phyloP scores from a whole-genome alignment of 2,888 invertebrate species.

The Sarcophaga variegata region DNA sequence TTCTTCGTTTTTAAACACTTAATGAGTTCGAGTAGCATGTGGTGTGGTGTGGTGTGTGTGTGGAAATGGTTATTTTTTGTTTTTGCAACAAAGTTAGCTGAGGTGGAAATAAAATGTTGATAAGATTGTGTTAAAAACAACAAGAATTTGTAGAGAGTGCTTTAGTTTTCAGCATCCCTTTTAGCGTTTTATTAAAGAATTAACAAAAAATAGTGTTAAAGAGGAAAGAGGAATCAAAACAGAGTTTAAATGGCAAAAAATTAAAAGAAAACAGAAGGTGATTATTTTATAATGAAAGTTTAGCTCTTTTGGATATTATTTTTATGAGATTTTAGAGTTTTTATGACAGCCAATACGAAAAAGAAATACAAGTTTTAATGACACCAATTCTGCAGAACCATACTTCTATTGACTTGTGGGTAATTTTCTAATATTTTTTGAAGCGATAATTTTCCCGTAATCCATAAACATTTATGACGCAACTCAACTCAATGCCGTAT shows the following conservation, averaged over 20 bases:
- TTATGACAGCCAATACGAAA: too few relatives aligned
- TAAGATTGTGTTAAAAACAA: constrained; percentile 48
- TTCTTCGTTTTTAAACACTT: constrained; percentile 60
- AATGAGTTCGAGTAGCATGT: constrained; percentile 54
- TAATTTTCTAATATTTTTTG: too few relatives aligned
- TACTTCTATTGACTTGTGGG: too few relatives aligned
- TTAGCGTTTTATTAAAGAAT: too few relatives aligned
- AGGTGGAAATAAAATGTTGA: constrained; percentile 50
- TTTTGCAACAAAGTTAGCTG: not conserved
- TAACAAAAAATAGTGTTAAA: constrained; percentile 28
- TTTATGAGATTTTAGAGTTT: too few relatives aligned
- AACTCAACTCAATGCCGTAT: too few relatives aligned
- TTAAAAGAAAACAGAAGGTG: not conserved
- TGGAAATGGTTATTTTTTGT: not conserved
- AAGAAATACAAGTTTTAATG: too few relatives aligned
- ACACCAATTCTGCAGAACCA: too few relatives aligned
- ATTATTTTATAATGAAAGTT: too few relatives aligned
- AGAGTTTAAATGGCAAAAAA: constrained; percentile 22
- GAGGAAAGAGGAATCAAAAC: constrained; percentile 37
- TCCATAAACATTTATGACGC: too few relatives aligned
- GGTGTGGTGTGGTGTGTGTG: not conserved
- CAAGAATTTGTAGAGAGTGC: not conserved
- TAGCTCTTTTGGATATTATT: too few relatives aligned
- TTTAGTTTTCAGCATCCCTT: constrained; percentile 9
- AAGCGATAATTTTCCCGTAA: too few relatives aligned